Conservation (phyloP, 2,888 invertebrate species). For the Chrysolina americana region DNA sequence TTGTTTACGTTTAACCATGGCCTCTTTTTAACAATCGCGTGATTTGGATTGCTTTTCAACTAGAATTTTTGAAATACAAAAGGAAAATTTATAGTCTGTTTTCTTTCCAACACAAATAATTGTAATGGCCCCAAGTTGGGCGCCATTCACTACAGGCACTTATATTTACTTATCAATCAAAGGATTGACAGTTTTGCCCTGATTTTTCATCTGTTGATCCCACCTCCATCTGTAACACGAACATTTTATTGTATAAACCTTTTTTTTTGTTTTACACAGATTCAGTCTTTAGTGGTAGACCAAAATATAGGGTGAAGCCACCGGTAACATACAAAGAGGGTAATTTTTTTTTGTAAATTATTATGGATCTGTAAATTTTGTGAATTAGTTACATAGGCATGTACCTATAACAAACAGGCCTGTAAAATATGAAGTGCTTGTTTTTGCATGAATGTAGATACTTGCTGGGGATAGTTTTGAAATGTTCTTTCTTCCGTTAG, state of each 20-base stretch:
- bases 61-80: too few relatives aligned
- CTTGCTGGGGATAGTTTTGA: not conserved
- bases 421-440: constrained; percentile 18
- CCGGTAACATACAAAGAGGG: constrained; percentile 73
- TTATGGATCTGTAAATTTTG: constrained; percentile 32
- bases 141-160: not conserved
- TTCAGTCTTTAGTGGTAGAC: constrained; percentile 72
- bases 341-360: constrained; percentile 61
- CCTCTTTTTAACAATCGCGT: too few relatives aligned
- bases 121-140: not conserved
- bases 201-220: not conserved
- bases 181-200: not conserved
- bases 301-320: constrained; percentile 69
- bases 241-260: constrained; percentile 39
- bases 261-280: constrained; percentile 68
- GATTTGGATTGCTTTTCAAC: not conserved
- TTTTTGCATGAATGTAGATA: constrained; percentile 13
- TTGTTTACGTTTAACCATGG: too few relatives aligned
- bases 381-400: constrained; percentile 39
- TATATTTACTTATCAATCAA: not conserved
- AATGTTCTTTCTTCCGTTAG: not conserved
- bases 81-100: too few relatives aligned
- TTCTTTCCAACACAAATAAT: not conserved
- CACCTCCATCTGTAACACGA: not conserved
- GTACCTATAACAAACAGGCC: constrained; percentile 2